These are phyloP conservation scores for Pollicipes pollicipes DNA, from an alignment of 1,140 invertebrate species.

Conservation along the genomic window DNA sequence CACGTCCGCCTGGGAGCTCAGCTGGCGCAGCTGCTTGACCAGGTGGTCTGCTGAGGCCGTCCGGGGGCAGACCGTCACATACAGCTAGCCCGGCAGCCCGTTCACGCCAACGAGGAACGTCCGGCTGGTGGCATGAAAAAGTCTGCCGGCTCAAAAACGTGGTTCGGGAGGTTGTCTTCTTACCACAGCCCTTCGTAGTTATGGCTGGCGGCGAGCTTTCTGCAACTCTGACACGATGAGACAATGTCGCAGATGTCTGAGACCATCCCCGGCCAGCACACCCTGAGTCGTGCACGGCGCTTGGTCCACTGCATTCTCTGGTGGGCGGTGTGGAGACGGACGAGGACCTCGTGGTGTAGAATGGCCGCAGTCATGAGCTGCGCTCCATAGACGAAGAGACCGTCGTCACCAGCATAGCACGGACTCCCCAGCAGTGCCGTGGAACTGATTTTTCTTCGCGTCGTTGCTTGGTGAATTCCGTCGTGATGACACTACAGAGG, in stretches of 20 bases:
- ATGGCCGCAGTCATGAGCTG: not conserved
- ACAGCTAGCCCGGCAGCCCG: conserved; percentile 9
- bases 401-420: conserved; percentile 9
- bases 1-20: conserved; percentile 5
- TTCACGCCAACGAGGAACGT: conserved; percentile 5
- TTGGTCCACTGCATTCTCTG: conserved; percentile 1
- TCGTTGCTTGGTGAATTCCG: conserved; percentile 5
- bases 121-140: conserved; percentile 9
- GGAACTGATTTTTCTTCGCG: not conserved
- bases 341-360: conserved; percentile 5
- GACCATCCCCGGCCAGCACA: conserved; percentile 7
- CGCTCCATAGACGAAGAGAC: conserved; percentile 3
- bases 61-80: conserved; percentile 5
- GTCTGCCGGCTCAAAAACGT: conserved; percentile 6
- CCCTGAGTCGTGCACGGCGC: not conserved
- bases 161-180: not conserved
- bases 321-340: conserved; percentile 3
- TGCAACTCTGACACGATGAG: not conserved
- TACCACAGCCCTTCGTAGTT: conserved; percentile 5
- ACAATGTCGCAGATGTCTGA: not conserved
- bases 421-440: conserved; percentile 4
- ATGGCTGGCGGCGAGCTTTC: not conserved
- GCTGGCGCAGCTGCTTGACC: not conserved
- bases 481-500: not conserved
- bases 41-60: conserved; percentile 7